Evolutionary conservation across 2,888 invertebrate species (phyloP), one percentile per base, ranked within the genome.

Genomic region (Empis stercorea): DNA sequence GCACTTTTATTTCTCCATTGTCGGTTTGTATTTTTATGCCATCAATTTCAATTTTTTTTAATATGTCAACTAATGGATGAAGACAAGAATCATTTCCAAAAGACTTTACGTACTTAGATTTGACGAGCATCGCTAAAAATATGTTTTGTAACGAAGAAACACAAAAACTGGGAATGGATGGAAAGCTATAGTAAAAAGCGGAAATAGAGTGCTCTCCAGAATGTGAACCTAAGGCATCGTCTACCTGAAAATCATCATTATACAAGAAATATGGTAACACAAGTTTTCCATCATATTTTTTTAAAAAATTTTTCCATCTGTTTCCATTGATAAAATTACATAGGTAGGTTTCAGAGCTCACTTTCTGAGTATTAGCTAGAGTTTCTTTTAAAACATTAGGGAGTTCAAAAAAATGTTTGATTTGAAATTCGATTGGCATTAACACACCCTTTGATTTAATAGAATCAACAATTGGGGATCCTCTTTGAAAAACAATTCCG

Each of bases 391-490:
- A 45, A 30, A 50, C 47, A 44, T 40, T 42, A 30, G 49, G 41
- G 20, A 45, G 46, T 44, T 52, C 52, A 43, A 52, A 46, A 48
- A 46, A 50, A 16, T 43, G 48, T 38, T 52, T 48, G 44, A 50
- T 50, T 48, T 52, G 52, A 43, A 52, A 52, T 37, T 38, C 34
- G 40, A 52, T 50, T 39, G 49, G 48, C 43, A 42, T 41, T 44
- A 51, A 48, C 7, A 44, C 46, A 32, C 49, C 48, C 42, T 50
- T 47, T 43, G 43, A 45, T 43, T 45, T 48, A 46, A 42, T 44
- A 40, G 36, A 30, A 32, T 48, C 41, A 34, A 52, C 46, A 40
- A 44, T 45, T 37, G 50, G n/a, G n/a, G n/a, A n/a, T 50, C n/a
- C n/a, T n/a, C n/a, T n/a, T n/a, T n/a, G n/a, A n/a, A n/a, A n/a